Percentiles rank a stretch among this genome's conserved stretches.
phyloP scores from a whole-genome alignment of 2,797 vertebrate species.

The Betta splendens region DNA sequence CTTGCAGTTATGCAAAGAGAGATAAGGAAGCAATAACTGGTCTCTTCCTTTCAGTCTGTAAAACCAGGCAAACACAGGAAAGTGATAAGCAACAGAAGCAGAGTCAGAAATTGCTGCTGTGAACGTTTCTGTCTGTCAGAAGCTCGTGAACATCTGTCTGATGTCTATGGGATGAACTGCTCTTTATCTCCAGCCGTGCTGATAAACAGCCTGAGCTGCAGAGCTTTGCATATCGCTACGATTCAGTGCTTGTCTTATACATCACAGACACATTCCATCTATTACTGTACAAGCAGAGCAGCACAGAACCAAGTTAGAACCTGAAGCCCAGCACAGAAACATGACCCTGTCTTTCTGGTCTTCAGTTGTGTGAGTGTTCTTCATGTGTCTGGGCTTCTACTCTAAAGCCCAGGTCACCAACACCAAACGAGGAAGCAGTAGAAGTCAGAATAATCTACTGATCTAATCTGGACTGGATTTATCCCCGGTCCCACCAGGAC shows the following conservation, averaged over 20 bases:
- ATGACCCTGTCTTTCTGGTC: slow-evolving; percentile 64
- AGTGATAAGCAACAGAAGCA: too few species aligned
- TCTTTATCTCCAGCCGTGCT: slow-evolving; percentile 16
- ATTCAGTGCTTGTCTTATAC: slow-evolving; percentile 8
- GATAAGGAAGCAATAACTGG: too few species aligned
- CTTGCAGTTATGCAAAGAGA: too few species aligned
- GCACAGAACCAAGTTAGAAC: too few species aligned
- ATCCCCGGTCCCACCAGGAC: slow-evolving; percentile 38
- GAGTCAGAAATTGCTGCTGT: too few species aligned
- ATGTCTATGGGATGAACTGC: not conserved
- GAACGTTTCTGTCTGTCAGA: too few species aligned
- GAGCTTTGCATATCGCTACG: slow-evolving; percentile 1
- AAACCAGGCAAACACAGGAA: too few species aligned
- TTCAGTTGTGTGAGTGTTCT: slow-evolving; percentile 35
- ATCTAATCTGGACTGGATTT: slow-evolving; percentile 61
- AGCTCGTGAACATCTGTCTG: too few species aligned
- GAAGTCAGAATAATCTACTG: slow-evolving; percentile 49
- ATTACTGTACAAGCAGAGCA: slow-evolving; percentile 11
- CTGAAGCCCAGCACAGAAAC: too few species aligned
- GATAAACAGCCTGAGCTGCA: slow-evolving; percentile 22
- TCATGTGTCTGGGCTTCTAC: slow-evolving; percentile 12
- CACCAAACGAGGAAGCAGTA: slow-evolving; percentile 24
- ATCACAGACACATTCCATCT: not conserved
- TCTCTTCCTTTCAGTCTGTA: too few species aligned
- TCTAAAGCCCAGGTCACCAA: slow-evolving; percentile 17